Percentiles rank a stretch among this genome's conserved stretches.
Conservation (phyloP, 2,888 invertebrate genomes). For the Chelonus formosanus region DNA sequence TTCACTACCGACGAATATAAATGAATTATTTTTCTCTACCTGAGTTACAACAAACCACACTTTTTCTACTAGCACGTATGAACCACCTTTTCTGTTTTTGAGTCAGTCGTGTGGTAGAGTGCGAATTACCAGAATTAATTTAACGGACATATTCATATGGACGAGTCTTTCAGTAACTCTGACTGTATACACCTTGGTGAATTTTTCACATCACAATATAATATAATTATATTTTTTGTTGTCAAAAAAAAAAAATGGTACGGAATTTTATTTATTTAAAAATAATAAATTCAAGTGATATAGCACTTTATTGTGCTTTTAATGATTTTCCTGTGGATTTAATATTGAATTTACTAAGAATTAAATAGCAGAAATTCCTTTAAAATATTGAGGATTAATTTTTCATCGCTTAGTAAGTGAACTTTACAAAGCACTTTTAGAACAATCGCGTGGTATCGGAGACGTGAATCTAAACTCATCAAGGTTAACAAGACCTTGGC, state of each 20-base stretch:
- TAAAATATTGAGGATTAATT: not conserved
- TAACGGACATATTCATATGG: constrained; percentile 18
- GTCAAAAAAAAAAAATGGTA: too few species aligned
- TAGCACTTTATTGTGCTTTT: too few species aligned
- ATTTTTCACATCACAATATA: too few species aligned
- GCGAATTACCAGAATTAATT: constrained; percentile 25
- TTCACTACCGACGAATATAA: too few species aligned
- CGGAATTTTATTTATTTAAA: too few species aligned
- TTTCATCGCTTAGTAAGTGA: constrained; percentile 10
- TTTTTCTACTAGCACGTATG: not conserved
- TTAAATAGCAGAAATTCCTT: not conserved
- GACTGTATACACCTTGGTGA: too few species aligned
- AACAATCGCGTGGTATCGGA: constrained; percentile 42
- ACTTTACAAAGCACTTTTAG: constrained; percentile 35
- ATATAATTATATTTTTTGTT: too few species aligned
- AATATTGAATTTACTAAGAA: too few species aligned
- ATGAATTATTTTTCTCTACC: not conserved
- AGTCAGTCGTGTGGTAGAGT: constrained; percentile 6
- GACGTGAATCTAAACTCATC: constrained; percentile 35
- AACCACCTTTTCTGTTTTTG: constrained; percentile 10
- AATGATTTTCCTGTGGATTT: too few species aligned
- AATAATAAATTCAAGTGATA: too few species aligned
- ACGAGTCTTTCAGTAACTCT: not conserved
- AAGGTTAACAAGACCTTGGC: constrained; percentile 44
- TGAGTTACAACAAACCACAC: not conserved